phyloP scores from a whole-genome alignment of 2,113 vertebrate species.

The Trichomycterus rosablanca region DNA sequence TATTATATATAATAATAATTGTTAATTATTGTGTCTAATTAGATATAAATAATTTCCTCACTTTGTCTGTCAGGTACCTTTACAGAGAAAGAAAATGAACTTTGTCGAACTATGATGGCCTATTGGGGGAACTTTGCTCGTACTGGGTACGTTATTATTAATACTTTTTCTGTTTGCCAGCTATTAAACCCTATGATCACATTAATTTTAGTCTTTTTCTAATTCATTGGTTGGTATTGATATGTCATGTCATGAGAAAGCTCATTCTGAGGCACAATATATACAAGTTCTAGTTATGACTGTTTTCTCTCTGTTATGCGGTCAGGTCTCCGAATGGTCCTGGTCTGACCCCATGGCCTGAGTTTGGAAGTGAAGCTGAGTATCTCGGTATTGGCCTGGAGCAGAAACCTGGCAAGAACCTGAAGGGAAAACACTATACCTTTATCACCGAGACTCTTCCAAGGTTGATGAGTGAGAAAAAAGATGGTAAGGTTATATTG shows the following conservation, averaged over 20 bases:
- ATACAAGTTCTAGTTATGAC: too few relatives aligned
- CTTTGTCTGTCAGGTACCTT: conserved; percentile 44
- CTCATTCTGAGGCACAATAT: background rate
- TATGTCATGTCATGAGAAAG: background rate
- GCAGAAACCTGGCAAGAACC: conserved; percentile 46
- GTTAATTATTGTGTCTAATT: background rate
- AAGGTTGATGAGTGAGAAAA: conserved; percentile 41
- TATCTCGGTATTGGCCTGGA: conserved; percentile 59
- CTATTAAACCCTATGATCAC: too few relatives aligned
- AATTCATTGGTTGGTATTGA: too few relatives aligned
- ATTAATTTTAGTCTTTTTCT: too few relatives aligned
- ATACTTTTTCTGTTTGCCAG: too few relatives aligned
- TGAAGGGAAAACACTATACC: conserved; percentile 56
- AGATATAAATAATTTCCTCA: too few relatives aligned
- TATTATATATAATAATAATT: background rate
- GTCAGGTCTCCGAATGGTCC: conserved; percentile 64
- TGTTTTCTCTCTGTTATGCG: conserved; percentile 9
- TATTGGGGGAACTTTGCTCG: conserved; percentile 74
- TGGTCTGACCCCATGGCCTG: conserved; percentile 61
- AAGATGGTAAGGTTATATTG: conserved; percentile 14
- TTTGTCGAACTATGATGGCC: conserved; percentile 60
- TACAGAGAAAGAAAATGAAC: conserved; percentile 54
- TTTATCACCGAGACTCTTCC: conserved; percentile 59
- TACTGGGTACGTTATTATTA: conserved; percentile 55
- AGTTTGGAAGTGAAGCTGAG: conserved; percentile 53